Evolutionary conservation across 2,797 vertebrate genomes (phyloP), one percentile per base, ranked within the genome.

Genomic region (Manis javanica): DNA sequence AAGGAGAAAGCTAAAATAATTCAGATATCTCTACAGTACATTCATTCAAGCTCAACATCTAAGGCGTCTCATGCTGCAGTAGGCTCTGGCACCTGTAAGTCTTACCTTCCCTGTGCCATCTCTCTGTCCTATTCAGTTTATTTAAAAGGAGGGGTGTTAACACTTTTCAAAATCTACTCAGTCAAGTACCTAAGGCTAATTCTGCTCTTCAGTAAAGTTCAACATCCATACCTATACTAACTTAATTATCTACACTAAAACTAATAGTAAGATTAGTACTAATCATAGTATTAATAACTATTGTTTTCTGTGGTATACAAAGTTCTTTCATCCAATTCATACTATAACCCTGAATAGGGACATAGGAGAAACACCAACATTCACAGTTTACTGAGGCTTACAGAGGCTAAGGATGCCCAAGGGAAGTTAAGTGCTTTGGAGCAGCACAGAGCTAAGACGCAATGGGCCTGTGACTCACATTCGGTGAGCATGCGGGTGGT

Each of bases 191-290:
- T 63, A 64, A 93, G 31, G 42, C 23, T 46, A 72, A 77, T 39
- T 95, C 39, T 85, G 13, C 37, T 79, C 12, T 85, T 64, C 68
- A 23, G 15, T 16, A 63, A 94, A 90, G 21, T 86, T 90, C 37
- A 95, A 84, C 19, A 87, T 91, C 49, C 88, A 91, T 53, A 68
- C 29, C 37, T 95, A n/a, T 34, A 88, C 21, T 79, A 66, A 81
- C 18, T 90, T 91, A 82, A 94, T 10, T 16, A 42, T 42, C 34
- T 82, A 69, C 1, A 61, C 14, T 79, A 49, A 72, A 46, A 63
- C 5, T 57, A 84, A 78, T 90, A 8, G 16, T 75, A 88, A 93
- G 42, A 84, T 69, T 59, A 82, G 66, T 39, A 21, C 6, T 88
- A 84, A 79, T n/a, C n/a, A 55, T 74, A 55, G 49, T 81, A 66